phyloP scores from a whole-genome alignment of 2,113 vertebrate species.

The Trogon melanurus region DNA sequence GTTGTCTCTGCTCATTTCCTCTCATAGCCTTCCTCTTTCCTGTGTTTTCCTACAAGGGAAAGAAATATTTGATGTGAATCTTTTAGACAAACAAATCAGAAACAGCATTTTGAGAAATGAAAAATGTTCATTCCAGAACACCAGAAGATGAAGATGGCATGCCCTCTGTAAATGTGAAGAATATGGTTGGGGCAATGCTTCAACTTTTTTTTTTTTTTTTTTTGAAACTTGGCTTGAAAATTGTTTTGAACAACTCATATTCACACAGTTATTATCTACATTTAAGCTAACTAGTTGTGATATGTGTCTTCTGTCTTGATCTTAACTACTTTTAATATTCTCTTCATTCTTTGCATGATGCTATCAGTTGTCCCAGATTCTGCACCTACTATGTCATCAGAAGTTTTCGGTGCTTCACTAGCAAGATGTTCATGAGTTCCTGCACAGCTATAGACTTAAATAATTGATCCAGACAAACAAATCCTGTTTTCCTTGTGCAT shows the following conservation, averaged over 20 bases:
- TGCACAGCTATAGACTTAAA: neutral
- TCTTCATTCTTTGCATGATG: conserved; percentile 48
- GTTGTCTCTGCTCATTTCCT: neutral
- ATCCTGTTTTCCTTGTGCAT: neutral
- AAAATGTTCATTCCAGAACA: neutral
- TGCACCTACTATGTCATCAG: conserved; percentile 40
- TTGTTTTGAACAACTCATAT: conserved; percentile 13
- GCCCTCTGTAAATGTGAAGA: neutral
- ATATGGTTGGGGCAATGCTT: neutral
- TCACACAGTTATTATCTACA: neutral
- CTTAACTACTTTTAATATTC: conserved; percentile 49
- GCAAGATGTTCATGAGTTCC: neutral
- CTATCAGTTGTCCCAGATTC: conserved; percentile 53
- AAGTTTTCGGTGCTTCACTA: neutral
- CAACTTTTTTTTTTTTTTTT: neutral
- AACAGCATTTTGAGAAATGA: neutral
- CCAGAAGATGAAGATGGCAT: neutral
- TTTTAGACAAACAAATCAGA: neutral
- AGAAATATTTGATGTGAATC: neutral
- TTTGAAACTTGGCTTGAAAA: neutral
- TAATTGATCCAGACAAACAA: neutral
- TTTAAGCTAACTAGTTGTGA: neutral
- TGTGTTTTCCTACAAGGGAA: neutral
- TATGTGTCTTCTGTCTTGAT: conserved; percentile 38
- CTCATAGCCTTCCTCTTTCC: neutral